Percentiles rank a stretch among this genome's conserved stretches.
Conservation (phyloP, 2,888 invertebrate species). For the Drosophila maculinotata region DNA sequence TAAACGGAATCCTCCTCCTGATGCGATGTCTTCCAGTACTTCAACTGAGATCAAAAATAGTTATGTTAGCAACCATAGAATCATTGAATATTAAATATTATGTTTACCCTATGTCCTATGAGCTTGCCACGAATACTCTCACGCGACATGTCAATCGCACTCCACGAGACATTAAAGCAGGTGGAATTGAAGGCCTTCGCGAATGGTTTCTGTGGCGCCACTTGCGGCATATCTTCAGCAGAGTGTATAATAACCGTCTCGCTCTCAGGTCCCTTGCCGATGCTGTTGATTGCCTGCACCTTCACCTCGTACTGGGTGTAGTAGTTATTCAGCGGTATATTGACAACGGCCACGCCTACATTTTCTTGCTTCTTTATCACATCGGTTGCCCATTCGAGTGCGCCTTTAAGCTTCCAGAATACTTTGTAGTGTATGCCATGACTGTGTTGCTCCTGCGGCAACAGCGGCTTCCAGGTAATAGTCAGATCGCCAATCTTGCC, state of each 20-base stretch:
- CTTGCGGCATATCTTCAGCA: constrained; percentile 96
- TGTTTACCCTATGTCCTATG: constrained; percentile 93
- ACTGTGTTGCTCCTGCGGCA: constrained; percentile 93
- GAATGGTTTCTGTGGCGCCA: constrained; percentile 93
- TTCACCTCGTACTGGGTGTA: constrained; percentile 94
- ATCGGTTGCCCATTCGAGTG: constrained; percentile 91
- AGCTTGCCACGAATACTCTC: constrained; percentile 94
- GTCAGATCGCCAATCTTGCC: constrained; percentile 97
- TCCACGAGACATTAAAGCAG: constrained; percentile 96
- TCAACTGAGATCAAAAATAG: constrained; percentile 86
- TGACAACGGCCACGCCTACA: constrained; percentile 91
- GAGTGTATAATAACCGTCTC: constrained; percentile 91
- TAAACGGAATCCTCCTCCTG: constrained; percentile 92
- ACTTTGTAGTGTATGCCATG: constrained; percentile 95
- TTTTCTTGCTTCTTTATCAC: constrained; percentile 89
- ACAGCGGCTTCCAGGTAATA: constrained; percentile 94
- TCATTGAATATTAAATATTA: not conserved
- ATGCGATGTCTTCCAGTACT: constrained; percentile 94
- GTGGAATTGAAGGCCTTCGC: constrained; percentile 95
- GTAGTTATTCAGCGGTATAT: constrained; percentile 90
- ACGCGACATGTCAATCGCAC: constrained; percentile 92
- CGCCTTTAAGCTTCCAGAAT: constrained; percentile 92
- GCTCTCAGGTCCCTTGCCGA: constrained; percentile 94
- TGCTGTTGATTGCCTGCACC: constrained; percentile 92
- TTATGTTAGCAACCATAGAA: no score